phyloP scores from a whole-genome alignment of 1,140 invertebrate species.

The Calephelis virginiensis region DNA sequence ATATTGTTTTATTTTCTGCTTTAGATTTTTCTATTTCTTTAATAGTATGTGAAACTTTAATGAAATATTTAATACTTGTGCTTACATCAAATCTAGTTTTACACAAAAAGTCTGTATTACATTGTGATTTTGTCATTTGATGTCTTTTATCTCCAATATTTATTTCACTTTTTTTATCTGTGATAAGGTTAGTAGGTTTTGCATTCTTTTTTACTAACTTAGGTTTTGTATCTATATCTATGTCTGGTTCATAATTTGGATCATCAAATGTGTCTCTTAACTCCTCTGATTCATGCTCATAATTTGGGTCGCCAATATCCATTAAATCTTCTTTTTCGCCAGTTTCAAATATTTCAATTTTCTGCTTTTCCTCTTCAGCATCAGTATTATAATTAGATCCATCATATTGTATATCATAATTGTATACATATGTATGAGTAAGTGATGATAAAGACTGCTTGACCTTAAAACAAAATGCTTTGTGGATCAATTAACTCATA shows the following conservation, averaged over 20 bases:
- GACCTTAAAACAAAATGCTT: no score
- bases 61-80: background rate
- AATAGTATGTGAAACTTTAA: background rate
- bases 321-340: background rate
- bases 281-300: background rate
- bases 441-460: no score
- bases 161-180: background rate
- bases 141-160: background rate
- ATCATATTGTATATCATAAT: no score
- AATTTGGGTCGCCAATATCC: background rate
- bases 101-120: background rate
- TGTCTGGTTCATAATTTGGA: no score
- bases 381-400: no score
- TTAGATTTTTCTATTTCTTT: background rate
- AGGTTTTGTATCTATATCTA: no score
- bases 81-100: constrained; percentile 4
- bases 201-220: background rate
- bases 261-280: background rate
- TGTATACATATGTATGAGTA: no score
- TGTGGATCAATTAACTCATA: no score
- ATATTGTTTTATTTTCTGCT: background rate
- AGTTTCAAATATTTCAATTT: background rate
- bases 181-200: background rate
- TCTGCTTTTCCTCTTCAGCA: no score
- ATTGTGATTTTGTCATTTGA: background rate